phyloP scores from a whole-genome alignment of 2,113 vertebrate genomes.

The Delphinapterus leucas region DNA sequence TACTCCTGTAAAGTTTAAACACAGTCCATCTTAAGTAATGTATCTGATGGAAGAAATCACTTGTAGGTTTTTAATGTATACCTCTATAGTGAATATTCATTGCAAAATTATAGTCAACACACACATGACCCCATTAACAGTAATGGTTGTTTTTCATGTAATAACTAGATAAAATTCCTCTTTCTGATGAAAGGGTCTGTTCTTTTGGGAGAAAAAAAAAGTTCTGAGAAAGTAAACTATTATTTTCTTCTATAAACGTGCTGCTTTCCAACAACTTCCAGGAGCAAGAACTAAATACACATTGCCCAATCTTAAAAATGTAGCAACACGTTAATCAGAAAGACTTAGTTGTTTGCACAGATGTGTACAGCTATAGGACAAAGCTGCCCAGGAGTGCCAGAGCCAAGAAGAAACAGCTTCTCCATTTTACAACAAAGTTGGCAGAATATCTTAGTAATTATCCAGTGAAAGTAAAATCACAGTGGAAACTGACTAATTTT shows the following conservation, averaged over 20 bases:
- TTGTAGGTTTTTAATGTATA: neutral
- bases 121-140: neutral
- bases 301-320: neutral
- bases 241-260: neutral
- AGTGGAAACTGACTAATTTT: neutral
- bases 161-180: neutral
- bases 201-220: neutral
- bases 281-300: neutral
- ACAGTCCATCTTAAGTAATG: neutral
- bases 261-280: neutral
- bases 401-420: neutral
- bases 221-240: neutral
- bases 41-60: neutral
- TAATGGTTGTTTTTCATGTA: neutral
- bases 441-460: neutral
- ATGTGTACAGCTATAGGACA: neutral
- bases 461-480: neutral
- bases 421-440: neutral
- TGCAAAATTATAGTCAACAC: neutral
- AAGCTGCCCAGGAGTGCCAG: neutral
- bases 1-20: neutral
- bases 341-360: neutral
- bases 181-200: neutral
- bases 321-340: neutral
- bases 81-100: neutral